phyloP scores from a whole-genome alignment of 2,888 invertebrate species.

The Ephialtes manifestator region DNA sequence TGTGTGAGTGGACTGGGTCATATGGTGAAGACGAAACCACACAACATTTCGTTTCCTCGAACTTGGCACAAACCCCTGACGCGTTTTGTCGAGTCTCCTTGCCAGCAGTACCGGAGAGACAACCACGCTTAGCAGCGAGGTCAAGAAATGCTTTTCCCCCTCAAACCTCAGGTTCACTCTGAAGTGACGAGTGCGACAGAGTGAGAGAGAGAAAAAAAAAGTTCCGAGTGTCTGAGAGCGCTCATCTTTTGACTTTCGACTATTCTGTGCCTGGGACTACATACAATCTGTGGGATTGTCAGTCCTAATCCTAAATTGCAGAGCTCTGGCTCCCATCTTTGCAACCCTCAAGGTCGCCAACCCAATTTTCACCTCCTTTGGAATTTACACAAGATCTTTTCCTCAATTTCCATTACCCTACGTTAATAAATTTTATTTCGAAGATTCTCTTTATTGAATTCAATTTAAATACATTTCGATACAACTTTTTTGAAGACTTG shows the following conservation, averaged over 20 bases:
- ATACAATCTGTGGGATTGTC: neutral
- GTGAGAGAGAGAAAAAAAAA: slow-evolving; percentile 9
- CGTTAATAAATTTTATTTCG: neutral
- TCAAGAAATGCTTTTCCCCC: slow-evolving; percentile 35
- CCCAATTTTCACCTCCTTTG: slow-evolving; percentile 10
- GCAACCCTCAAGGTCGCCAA: slow-evolving; percentile 42
- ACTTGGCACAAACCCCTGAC: slow-evolving; percentile 64
- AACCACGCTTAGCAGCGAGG: slow-evolving; percentile 8
- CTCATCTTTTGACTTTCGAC: slow-evolving; percentile 19
- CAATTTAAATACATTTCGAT: too few species aligned
- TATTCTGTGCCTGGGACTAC: neutral
- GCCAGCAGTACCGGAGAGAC: slow-evolving; percentile 19
- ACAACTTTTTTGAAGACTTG: too few species aligned
- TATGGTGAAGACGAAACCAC: slow-evolving; percentile 43
- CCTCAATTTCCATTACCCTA: neutral
- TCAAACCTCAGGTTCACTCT: neutral
- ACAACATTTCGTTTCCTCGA: slow-evolving; percentile 63
- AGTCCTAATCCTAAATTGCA: neutral
- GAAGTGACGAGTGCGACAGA: neutral
- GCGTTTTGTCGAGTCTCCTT: slow-evolving; percentile 30
- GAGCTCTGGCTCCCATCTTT: slow-evolving; percentile 20
- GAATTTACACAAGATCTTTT: neutral
- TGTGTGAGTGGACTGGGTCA: slow-evolving; percentile 53
- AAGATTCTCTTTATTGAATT: too few species aligned
- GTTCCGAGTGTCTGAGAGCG: neutral